Evolutionary conservation across 2,797 vertebrate species (phyloP), one percentile per base, ranked within the genome.

Genomic region (Xerus rutilus): DNA sequence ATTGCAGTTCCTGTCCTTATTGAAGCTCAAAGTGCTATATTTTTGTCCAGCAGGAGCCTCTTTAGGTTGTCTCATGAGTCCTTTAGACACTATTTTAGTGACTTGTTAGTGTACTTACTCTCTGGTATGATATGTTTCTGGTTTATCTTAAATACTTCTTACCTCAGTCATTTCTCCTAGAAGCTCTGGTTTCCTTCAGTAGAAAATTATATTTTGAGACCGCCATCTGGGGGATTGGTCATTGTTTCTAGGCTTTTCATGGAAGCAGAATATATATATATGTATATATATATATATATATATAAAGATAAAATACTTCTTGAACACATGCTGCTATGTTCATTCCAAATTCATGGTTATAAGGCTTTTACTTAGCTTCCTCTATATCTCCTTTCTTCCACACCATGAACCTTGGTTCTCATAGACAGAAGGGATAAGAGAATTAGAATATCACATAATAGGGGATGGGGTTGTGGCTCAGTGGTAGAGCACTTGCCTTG

Each of bases 151-250:
- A 91, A 39, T 65, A 39, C 59, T 64, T 81, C 67, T 79, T 89
- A 32, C 28, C 74, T 10, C 47, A 77, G 14, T 17, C 32, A 64
- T 86, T 77, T 70, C 32, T 67, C 45, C 57, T 59, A 45, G 86
- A 81, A 91, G 65, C 52, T 95, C 30, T 83, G 18, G 17, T 69
- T 86, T 93, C 72, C 18, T 86, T 93, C 10, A 32, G 13, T 70
- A 65, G 76, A 47, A 65, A 91, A 83, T 78, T 5, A 72, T 59
- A 13, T 96, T 78, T 93, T 25, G 52, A 84, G 57, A 83, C 21
- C 30, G 52, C 35, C 77, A 23, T 73, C 28, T 87, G 13, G 11
- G 4, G 3, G 25, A 83, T 52, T 93, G 69, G 35, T 30, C 54
- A 45, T 74, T 83, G 21, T 79, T 88, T 87, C 47, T 65, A 70